These are phyloP conservation scores for Silvanus unidentatus DNA, from an alignment of 2,888 invertebrate species.

Conservation along the genomic window DNA sequence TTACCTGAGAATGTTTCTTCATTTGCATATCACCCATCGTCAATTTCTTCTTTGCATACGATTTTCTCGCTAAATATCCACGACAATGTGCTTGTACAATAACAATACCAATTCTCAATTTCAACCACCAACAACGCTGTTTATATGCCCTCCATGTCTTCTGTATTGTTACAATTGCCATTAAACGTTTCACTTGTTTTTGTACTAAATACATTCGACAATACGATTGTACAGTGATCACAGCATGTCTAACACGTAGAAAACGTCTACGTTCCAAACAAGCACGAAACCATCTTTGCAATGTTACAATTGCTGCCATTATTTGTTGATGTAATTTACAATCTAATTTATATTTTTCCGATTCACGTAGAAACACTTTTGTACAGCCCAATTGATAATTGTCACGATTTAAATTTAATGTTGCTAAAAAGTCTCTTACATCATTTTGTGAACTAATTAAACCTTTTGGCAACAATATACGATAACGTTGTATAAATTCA, in stretches of 20 bases:
- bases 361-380: slow-evolving; percentile 91
- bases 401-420: slow-evolving; percentile 77
- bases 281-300: slow-evolving; percentile 87
- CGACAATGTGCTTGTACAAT: slow-evolving; percentile 68
- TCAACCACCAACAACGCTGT: slow-evolving; percentile 61
- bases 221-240: slow-evolving; percentile 69
- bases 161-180: slow-evolving; percentile 66
- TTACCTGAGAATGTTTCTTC: not conserved
- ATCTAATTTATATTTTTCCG: slow-evolving; percentile 88
- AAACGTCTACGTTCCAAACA: slow-evolving; percentile 74
- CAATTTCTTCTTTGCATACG: slow-evolving; percentile 45
- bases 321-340: slow-evolving; percentile 90
- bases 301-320: slow-evolving; percentile 83
- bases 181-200: slow-evolving; percentile 49
- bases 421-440: slow-evolving; percentile 76
- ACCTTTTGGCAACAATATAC: slow-evolving; percentile 84
- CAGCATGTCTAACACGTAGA: slow-evolving; percentile 65
- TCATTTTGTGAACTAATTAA: slow-evolving; percentile 80
- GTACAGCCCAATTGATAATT: slow-evolving; percentile 85
- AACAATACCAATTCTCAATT: slow-evolving; percentile 55
- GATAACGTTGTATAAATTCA: slow-evolving; percentile 88
- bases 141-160: slow-evolving; percentile 69
- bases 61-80: slow-evolving; percentile 59
- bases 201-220: slow-evolving; percentile 63
- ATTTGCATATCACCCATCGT: not conserved